Evolutionary conservation across 2,113 vertebrate genomes (phyloP).

Genomic region (Eretmochelys imbricata): DNA sequence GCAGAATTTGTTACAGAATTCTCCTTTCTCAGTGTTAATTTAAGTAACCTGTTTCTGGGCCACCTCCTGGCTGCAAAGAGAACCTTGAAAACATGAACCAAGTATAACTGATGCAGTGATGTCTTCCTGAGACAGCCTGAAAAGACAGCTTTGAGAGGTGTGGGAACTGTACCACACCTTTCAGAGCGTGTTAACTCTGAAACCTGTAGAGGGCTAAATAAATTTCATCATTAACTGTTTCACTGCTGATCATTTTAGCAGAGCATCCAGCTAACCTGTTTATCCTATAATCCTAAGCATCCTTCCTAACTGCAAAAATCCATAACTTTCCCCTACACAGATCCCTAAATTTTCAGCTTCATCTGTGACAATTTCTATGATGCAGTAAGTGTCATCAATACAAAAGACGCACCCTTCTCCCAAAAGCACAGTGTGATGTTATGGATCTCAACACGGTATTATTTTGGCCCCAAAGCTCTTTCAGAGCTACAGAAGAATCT

Average conservation of each 20-base stretch:
- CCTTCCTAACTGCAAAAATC: background rate
- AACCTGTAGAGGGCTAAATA: background rate
- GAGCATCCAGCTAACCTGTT: background rate
- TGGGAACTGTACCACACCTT: background rate
- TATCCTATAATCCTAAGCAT: background rate
- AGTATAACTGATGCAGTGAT: background rate
- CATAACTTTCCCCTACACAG: background rate
- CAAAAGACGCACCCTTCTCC: background rate
- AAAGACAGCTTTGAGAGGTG: background rate
- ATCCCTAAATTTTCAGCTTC: constrained; percentile 2
- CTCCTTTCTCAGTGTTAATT: background rate
- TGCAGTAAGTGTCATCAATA: background rate
- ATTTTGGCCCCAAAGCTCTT: accelerated
- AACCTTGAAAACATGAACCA: background rate
- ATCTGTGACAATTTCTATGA: background rate
- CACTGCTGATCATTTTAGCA: background rate
- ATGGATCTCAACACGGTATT: background rate
- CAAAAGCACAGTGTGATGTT: background rate
- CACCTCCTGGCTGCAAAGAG: background rate
- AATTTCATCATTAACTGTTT: accelerated
- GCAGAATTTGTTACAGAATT: background rate
- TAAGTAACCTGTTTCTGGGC: background rate
- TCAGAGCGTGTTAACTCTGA: background rate
- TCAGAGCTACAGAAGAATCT: background rate
- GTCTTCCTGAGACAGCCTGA: background rate